Evolutionary conservation across 1,140 invertebrate species (phyloP).

Genomic region (Mylabris phalerata): DNA sequence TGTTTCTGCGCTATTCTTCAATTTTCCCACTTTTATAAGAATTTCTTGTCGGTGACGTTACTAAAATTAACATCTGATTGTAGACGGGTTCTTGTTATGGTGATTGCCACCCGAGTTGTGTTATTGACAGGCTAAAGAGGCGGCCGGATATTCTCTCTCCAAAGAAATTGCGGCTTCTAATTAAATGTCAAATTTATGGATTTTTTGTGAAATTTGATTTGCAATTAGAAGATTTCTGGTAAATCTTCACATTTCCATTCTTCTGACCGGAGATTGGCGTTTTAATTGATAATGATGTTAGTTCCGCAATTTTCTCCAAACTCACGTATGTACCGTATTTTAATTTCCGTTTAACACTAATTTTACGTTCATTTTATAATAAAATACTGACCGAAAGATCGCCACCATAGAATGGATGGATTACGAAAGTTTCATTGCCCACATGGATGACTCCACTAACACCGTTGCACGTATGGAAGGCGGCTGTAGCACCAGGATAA

Average conservation of each 20-base stretch:
- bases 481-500: slow-evolving; percentile 91
- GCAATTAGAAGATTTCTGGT: no score
- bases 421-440: slow-evolving; percentile 94
- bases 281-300: slow-evolving; percentile 16
- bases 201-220: no score
- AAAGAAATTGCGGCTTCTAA: slow-evolving; percentile 16
- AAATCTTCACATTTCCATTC: background rate
- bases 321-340: background rate
- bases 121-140: slow-evolving; percentile 22
- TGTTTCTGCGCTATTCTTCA: no score
- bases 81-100: slow-evolving; percentile 14
- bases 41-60: slow-evolving; percentile 13
- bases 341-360: slow-evolving; percentile 14
- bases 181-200: slow-evolving; percentile 26
- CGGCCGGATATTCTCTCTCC: background rate
- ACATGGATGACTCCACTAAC: slow-evolving; percentile 94
- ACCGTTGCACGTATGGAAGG: slow-evolving; percentile 95
- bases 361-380: background rate
- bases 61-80: slow-evolving; percentile 26
- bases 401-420: slow-evolving; percentile 92
- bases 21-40: no score
- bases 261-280: slow-evolving; percentile 18
- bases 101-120: slow-evolving; percentile 22
- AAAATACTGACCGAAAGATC: slow-evolving; percentile 86
- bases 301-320: slow-evolving; percentile 4